Base-by-base conservation (phyloP, 1,140 invertebrate species). In the Agrilus planipennis region DNA sequence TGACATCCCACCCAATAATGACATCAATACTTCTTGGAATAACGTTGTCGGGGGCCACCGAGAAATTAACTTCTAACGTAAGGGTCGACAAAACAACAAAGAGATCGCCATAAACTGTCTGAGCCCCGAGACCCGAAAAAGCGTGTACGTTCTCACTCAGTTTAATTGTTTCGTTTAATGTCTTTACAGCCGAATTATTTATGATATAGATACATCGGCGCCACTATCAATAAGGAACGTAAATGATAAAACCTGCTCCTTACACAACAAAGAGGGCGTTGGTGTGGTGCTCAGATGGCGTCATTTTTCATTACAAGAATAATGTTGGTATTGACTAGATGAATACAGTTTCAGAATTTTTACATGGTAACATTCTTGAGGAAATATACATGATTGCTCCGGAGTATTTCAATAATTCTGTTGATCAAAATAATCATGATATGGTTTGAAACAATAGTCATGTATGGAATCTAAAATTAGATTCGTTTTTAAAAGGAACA, bases 1-100 rank as follows among this genome's bases (percentile, higher is more conserved):
- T 38, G 17, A 38, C 20, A 22, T 38, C 36, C 36, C 23, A 27
- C 7, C 23, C 23, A n/a, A 27, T 27, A n/a, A 27, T 27, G n/a
- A 27, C 7, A 27, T 27, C 23, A 27, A 27, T 7, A 9, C n/a
- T n/a, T 9, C 23, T n/a, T 7, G 23, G 23, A 27, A 27, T 27
- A 7, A 27, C 23, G n/a, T 27, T 27, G 23, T 27, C n/a, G n/a
- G 23, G 23, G n/a, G n/a, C 23, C 7, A 27, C 23, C 7, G n/a
- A 7, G n/a, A 27, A 27, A n/a, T n/a, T 27, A 9, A 27, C 7
- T 9, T 27, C 23, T 9, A 7, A 27, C 7, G n/a, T n/a, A 27
- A 7, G 7, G n/a, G n/a, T 27, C n/a, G n/a, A n/a, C n/a, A n/a
- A n/a, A n/a, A n/a, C n/a, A n/a, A n/a, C n/a, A n/a, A n/a, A n/a